A percentile compares a stretch with the other conserved stretches of the same genome.
phyloP scores from a whole-genome alignment of 64 coral and sea anemone species.

The Porites lutea region DNA sequence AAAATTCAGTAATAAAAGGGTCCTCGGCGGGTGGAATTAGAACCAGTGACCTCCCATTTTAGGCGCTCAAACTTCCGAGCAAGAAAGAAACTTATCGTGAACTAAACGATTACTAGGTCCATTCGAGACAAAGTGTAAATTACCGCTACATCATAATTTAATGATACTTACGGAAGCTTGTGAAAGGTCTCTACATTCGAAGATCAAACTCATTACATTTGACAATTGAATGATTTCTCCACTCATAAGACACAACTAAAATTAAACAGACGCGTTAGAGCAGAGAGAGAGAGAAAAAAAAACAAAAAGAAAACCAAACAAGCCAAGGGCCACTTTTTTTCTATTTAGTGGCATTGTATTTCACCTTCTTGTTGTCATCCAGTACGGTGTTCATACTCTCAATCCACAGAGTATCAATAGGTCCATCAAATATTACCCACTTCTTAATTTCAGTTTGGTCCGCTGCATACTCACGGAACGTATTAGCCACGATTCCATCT shows the following conservation, averaged over 20 bases:
- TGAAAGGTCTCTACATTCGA: conserved; percentile 96
- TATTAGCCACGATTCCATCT: conserved; percentile 99
- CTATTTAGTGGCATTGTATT: neutral
- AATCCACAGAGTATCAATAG: conserved; percentile 98
- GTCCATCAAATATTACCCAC: conserved; percentile 99
- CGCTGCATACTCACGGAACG: conserved; percentile 97
- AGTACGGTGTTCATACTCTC: conserved; percentile 99
- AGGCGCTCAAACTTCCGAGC: no score
- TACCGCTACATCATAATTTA: no score
- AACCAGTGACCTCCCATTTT: no score
- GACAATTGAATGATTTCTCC: conserved; percentile 98
- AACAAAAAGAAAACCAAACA: neutral
- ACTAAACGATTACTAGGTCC: no score
- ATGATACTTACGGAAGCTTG: conserved; percentile 91
- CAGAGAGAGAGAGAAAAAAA: neutral
- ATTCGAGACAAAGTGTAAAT: no score
- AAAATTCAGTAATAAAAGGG: no score
- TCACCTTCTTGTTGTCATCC: conserved; percentile 99
- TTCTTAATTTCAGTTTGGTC: conserved; percentile 94
- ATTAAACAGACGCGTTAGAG: neutral
- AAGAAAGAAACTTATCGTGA: no score
- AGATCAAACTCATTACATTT: conserved; percentile 98
- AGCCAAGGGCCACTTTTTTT: neutral
- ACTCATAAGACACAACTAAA: conserved; percentile 97
- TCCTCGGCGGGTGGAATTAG: no score